A percentile compares a stretch with the other conserved stretches of the same genome.
Evolutionary conservation across 2,797 vertebrate species (phyloP).

Genomic region (Chromobotia macracanthus): DNA sequence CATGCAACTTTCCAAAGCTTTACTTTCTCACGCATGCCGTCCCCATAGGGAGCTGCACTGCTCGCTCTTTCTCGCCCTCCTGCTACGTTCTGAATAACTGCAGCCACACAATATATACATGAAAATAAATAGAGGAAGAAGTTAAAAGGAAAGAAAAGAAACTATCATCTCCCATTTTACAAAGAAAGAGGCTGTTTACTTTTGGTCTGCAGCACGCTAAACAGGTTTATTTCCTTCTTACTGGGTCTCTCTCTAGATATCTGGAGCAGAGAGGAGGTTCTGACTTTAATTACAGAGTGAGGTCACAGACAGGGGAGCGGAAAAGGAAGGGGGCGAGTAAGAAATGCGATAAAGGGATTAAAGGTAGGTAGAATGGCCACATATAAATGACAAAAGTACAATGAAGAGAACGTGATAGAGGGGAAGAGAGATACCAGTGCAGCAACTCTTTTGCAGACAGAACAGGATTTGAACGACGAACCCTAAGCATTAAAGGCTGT

Average conservation of each 20-base stretch:
- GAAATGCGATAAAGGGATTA: neutral
- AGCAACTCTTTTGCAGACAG: no score
- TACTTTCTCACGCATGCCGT: constrained; percentile 11
- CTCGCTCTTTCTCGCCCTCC: constrained; percentile 16
- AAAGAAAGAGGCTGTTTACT: neutral
- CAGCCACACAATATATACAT: constrained; percentile 1
- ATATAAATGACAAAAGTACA: neutral
- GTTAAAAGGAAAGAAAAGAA: neutral
- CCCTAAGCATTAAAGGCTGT: no score
- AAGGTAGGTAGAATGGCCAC: neutral
- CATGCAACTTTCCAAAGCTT: constrained; percentile 10
- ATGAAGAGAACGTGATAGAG: neutral
- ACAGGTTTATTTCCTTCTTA: neutral
- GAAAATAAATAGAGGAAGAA: constrained; percentile 28
- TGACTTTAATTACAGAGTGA: constrained; percentile 44
- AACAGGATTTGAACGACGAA: neutral
- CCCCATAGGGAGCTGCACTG: neutral
- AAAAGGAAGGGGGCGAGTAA: neutral
- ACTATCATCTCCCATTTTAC: neutral
- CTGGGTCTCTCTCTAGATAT: constrained; percentile 12
- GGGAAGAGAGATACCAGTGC: neutral
- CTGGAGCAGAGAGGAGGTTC: constrained; percentile 3
- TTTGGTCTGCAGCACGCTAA: neutral
- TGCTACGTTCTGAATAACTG: constrained; percentile 30
- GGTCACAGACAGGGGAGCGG: constrained; percentile 20